Conservation (phyloP, 2,797 vertebrate genomes). For the Anguilla pacifica region DNA sequence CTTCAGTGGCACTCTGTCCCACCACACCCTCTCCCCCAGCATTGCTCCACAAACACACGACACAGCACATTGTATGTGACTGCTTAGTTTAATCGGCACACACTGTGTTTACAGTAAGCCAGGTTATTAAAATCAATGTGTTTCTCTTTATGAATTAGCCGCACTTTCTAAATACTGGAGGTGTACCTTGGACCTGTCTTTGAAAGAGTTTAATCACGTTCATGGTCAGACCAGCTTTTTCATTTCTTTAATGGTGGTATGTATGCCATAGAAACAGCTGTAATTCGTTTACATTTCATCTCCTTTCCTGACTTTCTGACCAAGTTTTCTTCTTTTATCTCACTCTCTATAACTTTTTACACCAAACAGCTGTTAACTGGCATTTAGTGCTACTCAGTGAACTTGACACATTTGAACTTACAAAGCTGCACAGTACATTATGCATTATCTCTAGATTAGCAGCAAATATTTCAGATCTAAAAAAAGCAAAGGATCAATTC, state of each 20-base stretch:
- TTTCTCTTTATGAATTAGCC: neutral
- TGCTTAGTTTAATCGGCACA: neutral
- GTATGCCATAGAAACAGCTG: neutral
- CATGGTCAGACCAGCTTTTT: neutral
- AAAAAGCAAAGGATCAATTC: neutral
- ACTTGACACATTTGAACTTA: neutral
- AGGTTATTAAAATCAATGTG: neutral
- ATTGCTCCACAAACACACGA: neutral
- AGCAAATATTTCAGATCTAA: neutral
- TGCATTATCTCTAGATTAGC: slow-evolving; percentile 11
- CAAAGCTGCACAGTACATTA: slow-evolving; percentile 35
- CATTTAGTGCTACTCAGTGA: neutral
- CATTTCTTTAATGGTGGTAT: neutral
- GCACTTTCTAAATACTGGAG: neutral
- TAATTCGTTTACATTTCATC: neutral
- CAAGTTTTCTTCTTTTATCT: neutral
- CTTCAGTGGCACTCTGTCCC: neutral
- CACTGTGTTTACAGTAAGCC: neutral
- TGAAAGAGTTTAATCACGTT: neutral
- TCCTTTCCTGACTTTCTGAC: neutral
- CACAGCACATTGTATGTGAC: neutral
- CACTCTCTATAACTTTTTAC: neutral
- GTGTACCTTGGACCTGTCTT: neutral
- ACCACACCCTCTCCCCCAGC: neutral
- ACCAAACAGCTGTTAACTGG: neutral